Evolutionary conservation across 2,888 invertebrate genomes (phyloP), one percentile per base, ranked within the genome.

Genomic region (Sarcophaga rosellei): DNA sequence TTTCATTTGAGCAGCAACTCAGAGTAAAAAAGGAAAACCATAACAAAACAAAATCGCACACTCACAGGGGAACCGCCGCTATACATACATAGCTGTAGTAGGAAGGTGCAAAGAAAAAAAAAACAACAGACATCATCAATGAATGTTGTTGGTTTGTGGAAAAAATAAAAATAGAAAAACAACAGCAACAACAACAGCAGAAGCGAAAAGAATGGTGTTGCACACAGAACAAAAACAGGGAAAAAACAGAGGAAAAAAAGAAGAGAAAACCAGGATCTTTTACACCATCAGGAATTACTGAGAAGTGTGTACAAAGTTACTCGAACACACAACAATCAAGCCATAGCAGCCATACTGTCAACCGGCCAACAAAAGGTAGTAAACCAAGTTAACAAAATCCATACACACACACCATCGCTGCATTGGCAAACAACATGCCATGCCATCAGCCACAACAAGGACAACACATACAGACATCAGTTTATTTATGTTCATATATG

Each of bases 61-160:
- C 20, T 62, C 44, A 17, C 44, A 57, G n/a, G 59, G 0, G 12
- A 72, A 59, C 65, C 47, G 10, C 3, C 8, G 44, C 47, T 23
- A 25, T 47, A 21, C 23, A 3, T 47, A 69, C 15, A 15, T 17
- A 47, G 21, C 23, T 47, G 5, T 47, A 17, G 57, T 17, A 17
- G 17, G 44, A 45, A 66, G 72, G 79, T 80, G 80, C 66, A 45
- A 66, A 20, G 65, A 23, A 57, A n/a, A 12, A 62, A 17, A 57
- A 72, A 80, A 74, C 47, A 70, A 45, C 15, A 4, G 45, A 63
- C 81, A 68, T 81, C 62, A 57, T 75, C 69, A 81, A 75, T 81
- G 74, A 66, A 81, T 69, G 74, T 45, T 68, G 73, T 20, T 57
- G 45, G 63, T 45, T 35, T 65, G 59, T 65, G 76, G 45, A 53